Percentiles rank a stretch among this genome's conserved stretches.
These are phyloP conservation scores for Eumacrocentrus americanus DNA, from an alignment of 2,888 invertebrate genomes.

Conservation along the genomic window DNA sequence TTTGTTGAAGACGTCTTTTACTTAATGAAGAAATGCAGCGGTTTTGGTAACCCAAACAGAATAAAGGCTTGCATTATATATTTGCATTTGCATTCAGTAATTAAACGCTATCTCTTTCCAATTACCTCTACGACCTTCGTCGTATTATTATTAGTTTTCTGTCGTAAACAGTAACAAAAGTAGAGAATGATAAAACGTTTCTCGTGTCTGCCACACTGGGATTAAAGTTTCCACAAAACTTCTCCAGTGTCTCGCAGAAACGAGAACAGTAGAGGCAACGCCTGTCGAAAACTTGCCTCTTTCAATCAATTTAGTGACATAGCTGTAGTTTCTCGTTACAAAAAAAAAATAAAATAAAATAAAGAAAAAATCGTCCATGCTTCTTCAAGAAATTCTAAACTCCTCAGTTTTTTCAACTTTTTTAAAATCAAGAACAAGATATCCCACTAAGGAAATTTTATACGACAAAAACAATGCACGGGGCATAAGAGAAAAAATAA, in stretches of 20 bases:
- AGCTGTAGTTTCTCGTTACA: neutral
- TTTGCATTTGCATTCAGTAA: slow-evolving; percentile 57
- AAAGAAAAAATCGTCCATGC: neutral
- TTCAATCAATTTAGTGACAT: slow-evolving; percentile 10
- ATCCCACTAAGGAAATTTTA: neutral
- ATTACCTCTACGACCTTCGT: neutral
- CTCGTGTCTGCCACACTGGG: neutral
- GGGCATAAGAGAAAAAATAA: neutral
- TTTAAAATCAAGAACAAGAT: slow-evolving; percentile 8
- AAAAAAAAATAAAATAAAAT: neutral
- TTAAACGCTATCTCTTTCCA: slow-evolving; percentile 44
- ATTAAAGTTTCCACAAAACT: slow-evolving; percentile 27
- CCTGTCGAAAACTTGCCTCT: slow-evolving; percentile 11
- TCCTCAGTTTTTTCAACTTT: neutral
- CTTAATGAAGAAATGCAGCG: too few relatives aligned
- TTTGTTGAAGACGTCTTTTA: too few relatives aligned
- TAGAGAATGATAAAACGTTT: slow-evolving; percentile 6
- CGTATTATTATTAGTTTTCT: neutral
- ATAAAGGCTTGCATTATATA: slow-evolving; percentile 48
- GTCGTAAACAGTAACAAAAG: neutral
- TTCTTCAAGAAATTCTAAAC: neutral
- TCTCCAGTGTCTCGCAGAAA: slow-evolving; percentile 4
- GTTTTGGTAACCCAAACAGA: neutral
- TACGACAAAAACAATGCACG: neutral
- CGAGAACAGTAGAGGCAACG: neutral